Base-by-base conservation (phyloP, 2,113 vertebrate genomes). In the Taxidea taxus region DNA sequence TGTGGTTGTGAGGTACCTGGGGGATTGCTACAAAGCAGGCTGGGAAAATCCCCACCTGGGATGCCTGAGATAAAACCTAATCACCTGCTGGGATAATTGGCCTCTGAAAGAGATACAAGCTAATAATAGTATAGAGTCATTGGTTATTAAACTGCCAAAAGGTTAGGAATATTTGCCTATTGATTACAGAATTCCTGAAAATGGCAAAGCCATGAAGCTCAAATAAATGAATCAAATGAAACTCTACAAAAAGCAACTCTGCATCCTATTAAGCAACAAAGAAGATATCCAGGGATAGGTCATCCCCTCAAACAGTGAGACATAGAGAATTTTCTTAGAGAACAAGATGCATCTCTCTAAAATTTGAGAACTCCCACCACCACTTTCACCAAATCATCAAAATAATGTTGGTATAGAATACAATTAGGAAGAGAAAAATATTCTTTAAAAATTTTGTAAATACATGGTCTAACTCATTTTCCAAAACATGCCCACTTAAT, bases 11-110 rank as follows among this genome's bases (percentile, higher is more conserved):
- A 84, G 49, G 87, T 81, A 91, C 87, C 92, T 93, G 74, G 80
- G 95, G 95, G 83, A 62, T 8, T 81, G 94, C 84, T 58, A 92
- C 81, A 97, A 90, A 93, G 81, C 87, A 88, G 39, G 84, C 90
- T 94, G 81, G 80, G 90, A 96, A 98, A 98, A 96, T 94, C 87
- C 81, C 84, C 95, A 98, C 87, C 94, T 95, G 87, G 83, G 95
- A 90, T 90, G 81, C 80, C 87, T 92, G 77, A 87, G 95, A 96
- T 92, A 97, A 98, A 77, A 51, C 81, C 56, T 92, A 72, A 90
- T 96, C 90, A 96, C 91, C 87, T 84, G 39, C 95, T 74, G 81
- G 74, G 94, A 95, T 97, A 97, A 98, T 92, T 97, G 75, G 87
- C 39, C 68, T 87, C 90, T 75, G 54, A 97, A 97, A 95, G 44